These are phyloP conservation scores for Orientallactaga bullata DNA, from an alignment of 2,113 vertebrate species.

Conservation along the genomic window DNA sequence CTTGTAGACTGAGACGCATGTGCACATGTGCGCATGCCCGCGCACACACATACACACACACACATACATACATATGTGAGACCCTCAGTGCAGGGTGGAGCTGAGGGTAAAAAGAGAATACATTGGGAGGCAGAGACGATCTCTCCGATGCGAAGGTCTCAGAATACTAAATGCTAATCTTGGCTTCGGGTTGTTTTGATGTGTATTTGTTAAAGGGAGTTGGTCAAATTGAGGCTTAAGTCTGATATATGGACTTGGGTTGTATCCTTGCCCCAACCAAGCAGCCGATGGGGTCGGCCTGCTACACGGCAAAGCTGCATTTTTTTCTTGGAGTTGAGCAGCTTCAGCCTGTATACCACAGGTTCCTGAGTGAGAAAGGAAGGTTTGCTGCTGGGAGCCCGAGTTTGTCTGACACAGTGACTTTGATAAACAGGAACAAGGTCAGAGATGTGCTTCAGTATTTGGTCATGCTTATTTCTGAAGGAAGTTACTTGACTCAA, in stretches of 20 bases:
- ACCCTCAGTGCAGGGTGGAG: background rate
- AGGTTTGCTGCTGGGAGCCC: background rate
- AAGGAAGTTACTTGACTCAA: background rate
- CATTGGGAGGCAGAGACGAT: background rate
- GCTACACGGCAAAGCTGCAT: background rate
- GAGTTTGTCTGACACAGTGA: no score
- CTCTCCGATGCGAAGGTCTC: background rate
- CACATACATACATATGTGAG: background rate
- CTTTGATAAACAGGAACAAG: background rate
- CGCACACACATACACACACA: background rate
- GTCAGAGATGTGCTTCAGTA: background rate
- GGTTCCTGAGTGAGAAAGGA: background rate
- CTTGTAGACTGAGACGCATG: background rate
- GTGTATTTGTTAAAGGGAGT: background rate
- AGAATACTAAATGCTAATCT: background rate
- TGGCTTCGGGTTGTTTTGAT: slow-evolving; percentile 33
- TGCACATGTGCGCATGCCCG: background rate
- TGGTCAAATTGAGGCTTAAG: slow-evolving; percentile 6
- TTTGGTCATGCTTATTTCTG: background rate
- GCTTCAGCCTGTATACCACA: no score
- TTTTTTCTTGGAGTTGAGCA: background rate
- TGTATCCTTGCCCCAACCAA: background rate
- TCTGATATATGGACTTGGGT: background rate
- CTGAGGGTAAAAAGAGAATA: background rate
- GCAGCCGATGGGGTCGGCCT: background rate